A percentile compares a stretch with the other conserved stretches of the same genome.
These are phyloP conservation scores for Aleiodes testaceus DNA, from an alignment of 2,888 invertebrate genomes.

Conservation along the genomic window DNA sequence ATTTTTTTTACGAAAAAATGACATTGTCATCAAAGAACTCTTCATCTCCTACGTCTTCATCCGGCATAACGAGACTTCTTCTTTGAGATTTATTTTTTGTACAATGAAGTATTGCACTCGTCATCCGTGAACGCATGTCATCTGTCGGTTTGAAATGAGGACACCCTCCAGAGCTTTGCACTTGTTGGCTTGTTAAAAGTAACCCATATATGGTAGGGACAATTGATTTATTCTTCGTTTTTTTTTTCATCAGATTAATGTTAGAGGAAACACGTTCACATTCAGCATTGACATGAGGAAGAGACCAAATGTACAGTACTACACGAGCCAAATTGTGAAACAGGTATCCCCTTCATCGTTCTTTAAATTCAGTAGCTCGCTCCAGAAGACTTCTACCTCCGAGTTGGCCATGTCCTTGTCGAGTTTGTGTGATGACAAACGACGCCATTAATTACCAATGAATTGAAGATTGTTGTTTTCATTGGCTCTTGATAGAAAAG, in stretches of 20 bases:
- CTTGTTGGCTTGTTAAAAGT: constrained; percentile 37
- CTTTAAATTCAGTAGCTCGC: constrained; percentile 1
- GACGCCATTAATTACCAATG: constrained; percentile 38
- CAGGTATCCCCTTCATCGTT: constrained; percentile 17
- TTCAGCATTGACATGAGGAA: constrained; percentile 47
- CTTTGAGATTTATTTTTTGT: not conserved
- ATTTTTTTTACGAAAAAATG: too few species aligned
- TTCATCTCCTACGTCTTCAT: too few species aligned
- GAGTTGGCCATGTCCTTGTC: constrained; percentile 21
- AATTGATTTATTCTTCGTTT: constrained; percentile 40
- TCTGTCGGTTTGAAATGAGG: not conserved
- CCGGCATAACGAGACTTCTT: too few species aligned
- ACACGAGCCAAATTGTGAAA: constrained; percentile 42
- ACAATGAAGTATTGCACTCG: not conserved
- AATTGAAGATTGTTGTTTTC: too few species aligned
- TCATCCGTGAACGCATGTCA: not conserved
- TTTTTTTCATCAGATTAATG: constrained; percentile 41
- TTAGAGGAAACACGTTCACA: constrained; percentile 42
- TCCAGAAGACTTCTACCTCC: constrained; percentile 35
- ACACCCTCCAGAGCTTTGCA: not conserved
- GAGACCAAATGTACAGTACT: constrained; percentile 31
- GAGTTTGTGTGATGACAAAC: constrained; percentile 25
- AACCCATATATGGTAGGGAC: constrained; percentile 35
- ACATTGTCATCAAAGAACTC: too few species aligned
- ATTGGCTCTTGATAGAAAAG: too few species aligned